Evolutionary conservation across 2,797 vertebrate genomes (phyloP).

Genomic region (Eulemur mongoz): DNA sequence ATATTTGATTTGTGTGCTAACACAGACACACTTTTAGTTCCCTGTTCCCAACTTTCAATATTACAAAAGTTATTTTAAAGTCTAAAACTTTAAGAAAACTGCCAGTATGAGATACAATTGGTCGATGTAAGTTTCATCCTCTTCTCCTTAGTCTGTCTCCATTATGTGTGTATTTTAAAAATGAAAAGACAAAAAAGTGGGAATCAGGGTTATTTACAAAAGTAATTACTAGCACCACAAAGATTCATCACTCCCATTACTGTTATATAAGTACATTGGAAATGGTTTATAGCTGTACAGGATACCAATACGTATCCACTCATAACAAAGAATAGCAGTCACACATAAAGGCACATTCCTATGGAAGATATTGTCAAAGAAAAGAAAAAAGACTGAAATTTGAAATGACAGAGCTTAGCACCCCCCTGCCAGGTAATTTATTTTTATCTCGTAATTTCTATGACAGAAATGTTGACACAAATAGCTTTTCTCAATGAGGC

Average conservation of each 20-base stretch:
- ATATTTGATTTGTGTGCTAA: neutral
- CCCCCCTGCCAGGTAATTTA: neutral
- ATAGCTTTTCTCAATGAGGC: conserved; percentile 32
- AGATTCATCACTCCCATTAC: neutral
- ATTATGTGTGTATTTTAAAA: neutral
- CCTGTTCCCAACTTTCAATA: neutral
- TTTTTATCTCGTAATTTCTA: neutral
- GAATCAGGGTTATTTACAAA: neutral
- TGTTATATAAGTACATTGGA: neutral
- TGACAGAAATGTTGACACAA: neutral
- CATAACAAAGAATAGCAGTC: neutral
- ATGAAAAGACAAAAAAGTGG: neutral
- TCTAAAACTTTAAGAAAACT: neutral
- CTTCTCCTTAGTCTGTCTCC: neutral
- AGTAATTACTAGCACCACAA: neutral
- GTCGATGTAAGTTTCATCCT: neutral
- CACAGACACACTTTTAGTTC: neutral
- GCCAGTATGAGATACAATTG: neutral
- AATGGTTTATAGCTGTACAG: neutral
- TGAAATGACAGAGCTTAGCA: neutral
- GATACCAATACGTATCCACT: neutral
- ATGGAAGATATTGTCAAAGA: neutral
- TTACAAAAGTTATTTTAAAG: conserved; percentile 13
- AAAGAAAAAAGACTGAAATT: neutral
- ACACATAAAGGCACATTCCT: neutral